A percentile compares a stretch with the other conserved stretches of the same genome.
phyloP scores from a whole-genome alignment of 2,888 invertebrate genomes.

The Unio delphinus region DNA sequence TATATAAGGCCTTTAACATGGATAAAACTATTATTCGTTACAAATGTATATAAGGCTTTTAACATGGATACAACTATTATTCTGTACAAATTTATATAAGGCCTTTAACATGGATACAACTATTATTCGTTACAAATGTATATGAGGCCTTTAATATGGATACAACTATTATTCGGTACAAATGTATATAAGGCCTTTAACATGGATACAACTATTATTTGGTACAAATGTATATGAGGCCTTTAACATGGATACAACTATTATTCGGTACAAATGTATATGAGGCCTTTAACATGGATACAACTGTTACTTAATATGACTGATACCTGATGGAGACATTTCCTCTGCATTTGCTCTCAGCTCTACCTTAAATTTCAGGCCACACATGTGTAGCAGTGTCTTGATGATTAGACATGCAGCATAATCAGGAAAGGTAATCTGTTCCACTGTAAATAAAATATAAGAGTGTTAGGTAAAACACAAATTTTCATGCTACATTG shows the following conservation, averaged over 20 bases:
- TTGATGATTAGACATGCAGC: slow-evolving; percentile 94
- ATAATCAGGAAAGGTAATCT: slow-evolving; percentile 93
- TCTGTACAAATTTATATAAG: too few relatives aligned
- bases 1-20: background rate
- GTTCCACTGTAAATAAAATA: slow-evolving; percentile 79
- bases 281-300: background rate
- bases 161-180: background rate
- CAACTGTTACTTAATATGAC: slow-evolving; percentile 6
- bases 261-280: background rate
- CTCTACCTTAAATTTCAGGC: slow-evolving; percentile 85
- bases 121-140: background rate
- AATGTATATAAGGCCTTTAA: background rate
- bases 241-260: too few relatives aligned
- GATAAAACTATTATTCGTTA: too few relatives aligned
- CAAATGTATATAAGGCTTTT: too few relatives aligned
- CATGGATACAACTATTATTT: background rate
- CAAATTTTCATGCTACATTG: too few relatives aligned
- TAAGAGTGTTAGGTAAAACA: background rate
- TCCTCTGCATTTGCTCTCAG: slow-evolving; percentile 92
- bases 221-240: too few relatives aligned
- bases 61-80: too few relatives aligned
- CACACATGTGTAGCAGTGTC: slow-evolving; percentile 93
- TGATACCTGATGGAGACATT: slow-evolving; percentile 89
- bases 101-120: too few relatives aligned
- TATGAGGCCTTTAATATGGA: background rate